Conservation (phyloP, 2,113 vertebrate genomes). For the Ammospiza caudacuta region DNA sequence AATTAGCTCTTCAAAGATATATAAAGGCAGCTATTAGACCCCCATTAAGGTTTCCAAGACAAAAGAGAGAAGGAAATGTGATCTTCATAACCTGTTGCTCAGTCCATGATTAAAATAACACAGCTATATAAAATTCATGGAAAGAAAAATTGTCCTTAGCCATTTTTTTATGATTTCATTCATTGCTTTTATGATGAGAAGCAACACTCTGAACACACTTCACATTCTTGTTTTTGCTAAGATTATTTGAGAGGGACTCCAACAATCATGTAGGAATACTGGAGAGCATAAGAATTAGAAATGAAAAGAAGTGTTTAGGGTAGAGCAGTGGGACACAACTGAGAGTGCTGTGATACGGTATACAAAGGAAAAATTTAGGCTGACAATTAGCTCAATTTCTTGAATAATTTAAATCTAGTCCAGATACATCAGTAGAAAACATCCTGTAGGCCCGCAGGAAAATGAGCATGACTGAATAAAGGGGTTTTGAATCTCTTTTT, state of each 20-base stretch:
- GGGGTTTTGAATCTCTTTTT: neutral
- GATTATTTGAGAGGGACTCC: neutral
- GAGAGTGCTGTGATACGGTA: neutral
- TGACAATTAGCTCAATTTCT: neutral
- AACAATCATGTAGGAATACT: neutral
- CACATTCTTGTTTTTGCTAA: neutral
- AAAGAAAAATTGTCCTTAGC: neutral
- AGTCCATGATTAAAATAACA: neutral
- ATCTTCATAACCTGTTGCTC: neutral
- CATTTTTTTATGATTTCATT: neutral
- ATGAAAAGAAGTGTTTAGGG: neutral
- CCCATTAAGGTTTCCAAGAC: neutral
- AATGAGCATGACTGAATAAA: neutral
- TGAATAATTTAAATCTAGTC: slow-evolving; percentile 16
- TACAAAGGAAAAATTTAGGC: neutral
- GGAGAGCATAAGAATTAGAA: neutral
- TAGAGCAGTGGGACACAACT: neutral
- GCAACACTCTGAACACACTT: neutral
- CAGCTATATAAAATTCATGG: neutral
- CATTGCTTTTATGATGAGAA: neutral
- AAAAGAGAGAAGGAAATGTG: neutral
- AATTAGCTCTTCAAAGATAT: neutral
- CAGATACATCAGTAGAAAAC: neutral
- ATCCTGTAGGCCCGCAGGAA: neutral
- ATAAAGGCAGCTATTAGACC: neutral